Conservation (phyloP, 1,140 invertebrate genomes). For the Octopus sinensis region DNA sequence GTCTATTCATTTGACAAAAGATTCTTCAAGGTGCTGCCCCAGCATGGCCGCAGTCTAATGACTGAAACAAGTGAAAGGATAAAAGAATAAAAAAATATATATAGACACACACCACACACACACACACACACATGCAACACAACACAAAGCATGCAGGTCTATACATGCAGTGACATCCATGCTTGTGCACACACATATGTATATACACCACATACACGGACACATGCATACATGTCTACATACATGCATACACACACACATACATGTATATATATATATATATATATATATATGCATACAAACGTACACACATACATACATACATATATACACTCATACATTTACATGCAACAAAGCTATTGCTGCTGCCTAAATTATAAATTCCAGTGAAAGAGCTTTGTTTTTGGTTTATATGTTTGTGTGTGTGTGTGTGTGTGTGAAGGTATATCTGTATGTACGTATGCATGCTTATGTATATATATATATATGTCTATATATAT, state of each 20-base stretch:
- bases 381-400: too few species aligned
- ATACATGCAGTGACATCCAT: conserved; percentile 11
- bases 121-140: conserved; percentile 9
- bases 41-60: too few species aligned
- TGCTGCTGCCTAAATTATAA: too few species aligned
- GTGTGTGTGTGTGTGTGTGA: too few species aligned
- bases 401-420: too few species aligned
- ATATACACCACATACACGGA: not conserved
- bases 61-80: not conserved
- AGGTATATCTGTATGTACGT: too few species aligned
- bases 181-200: conserved; percentile 13
- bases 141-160: not conserved
- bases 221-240: conserved; percentile 1
- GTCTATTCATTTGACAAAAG: too few species aligned
- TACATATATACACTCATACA: not conserved
- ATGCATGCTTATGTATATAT: too few species aligned
- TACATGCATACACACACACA: conserved; percentile 19
- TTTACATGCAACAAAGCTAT: not conserved
- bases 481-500: too few species aligned
- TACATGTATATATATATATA: not conserved
- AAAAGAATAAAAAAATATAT: conserved; percentile 15
- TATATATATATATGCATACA: conserved; percentile 1
- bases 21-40: too few species aligned
- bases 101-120: not conserved
- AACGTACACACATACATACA: not conserved